Evolutionary conservation across 2,888 invertebrate species (phyloP).

Genomic region (Venusia cambrica): DNA sequence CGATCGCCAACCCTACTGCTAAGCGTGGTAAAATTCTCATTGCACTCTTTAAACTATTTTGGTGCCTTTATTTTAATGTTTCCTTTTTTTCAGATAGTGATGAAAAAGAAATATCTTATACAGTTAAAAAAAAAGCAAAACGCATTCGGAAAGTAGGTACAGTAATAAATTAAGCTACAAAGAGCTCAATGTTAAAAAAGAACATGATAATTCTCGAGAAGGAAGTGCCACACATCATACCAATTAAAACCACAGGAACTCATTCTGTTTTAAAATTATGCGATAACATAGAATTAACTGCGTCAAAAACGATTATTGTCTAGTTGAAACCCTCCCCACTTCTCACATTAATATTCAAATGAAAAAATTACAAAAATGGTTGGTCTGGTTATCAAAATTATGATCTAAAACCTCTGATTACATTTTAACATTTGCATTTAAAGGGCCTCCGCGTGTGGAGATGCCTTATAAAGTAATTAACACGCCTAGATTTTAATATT

Average conservation of each 20-base stretch:
- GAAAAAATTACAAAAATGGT: conserved; percentile 21
- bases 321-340: conserved; percentile 15
- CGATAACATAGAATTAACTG: conserved; percentile 18
- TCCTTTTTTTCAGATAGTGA: no score
- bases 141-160: no score
- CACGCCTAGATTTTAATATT: conserved; percentile 33
- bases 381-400: conserved; percentile 31
- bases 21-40: no score
- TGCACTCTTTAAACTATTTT: no score
- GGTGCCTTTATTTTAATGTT: no score
- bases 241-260: conserved; percentile 6
- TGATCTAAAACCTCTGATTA: conserved; percentile 27
- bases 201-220: no score
- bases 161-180: no score
- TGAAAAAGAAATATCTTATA: no score
- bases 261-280: conserved; percentile 12
- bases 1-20: no score
- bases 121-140: no score
- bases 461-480: conserved; percentile 32
- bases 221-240: conserved; percentile 1
- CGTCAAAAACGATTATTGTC: conserved; percentile 19
- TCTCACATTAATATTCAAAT: conserved; percentile 28
- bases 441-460: conserved; percentile 32
- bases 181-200: no score
- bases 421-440: conserved; percentile 32